Evolutionary conservation across 2,888 invertebrate genomes (phyloP).

Genomic region (Drosophila aldrichi): DNA sequence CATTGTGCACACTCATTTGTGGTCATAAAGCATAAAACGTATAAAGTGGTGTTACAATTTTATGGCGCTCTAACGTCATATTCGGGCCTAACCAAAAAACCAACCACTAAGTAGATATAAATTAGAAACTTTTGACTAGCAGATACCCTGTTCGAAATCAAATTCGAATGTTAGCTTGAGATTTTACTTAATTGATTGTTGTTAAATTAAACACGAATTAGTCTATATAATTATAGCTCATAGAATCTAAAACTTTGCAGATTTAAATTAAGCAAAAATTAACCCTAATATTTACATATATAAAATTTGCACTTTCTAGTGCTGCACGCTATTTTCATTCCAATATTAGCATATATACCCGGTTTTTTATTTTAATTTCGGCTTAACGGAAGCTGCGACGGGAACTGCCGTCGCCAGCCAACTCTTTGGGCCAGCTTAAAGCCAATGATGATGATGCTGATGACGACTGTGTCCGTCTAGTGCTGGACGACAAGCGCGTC

Average conservation of each 20-base stretch:
- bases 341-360: slow-evolving; percentile 8
- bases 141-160: slow-evolving; percentile 18
- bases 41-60: slow-evolving; percentile 81
- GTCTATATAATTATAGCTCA: neutral
- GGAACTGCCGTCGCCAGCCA: slow-evolving; percentile 1
- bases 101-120: slow-evolving; percentile 11
- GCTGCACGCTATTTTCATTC: neutral
- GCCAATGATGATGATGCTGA: slow-evolving; percentile 44
- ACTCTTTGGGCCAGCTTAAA: slow-evolving; percentile 19
- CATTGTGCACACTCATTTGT: slow-evolving; percentile 71
- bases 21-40: slow-evolving; percentile 83
- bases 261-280: no score
- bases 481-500: slow-evolving; percentile 20
- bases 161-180: neutral
- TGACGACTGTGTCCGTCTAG: slow-evolving; percentile 36
- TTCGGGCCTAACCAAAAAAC: slow-evolving; percentile 45
- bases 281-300: neutral
- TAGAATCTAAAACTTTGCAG: no score
- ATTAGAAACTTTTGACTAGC: neutral
- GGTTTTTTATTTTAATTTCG: neutral
- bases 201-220: neutral
- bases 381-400: slow-evolving; percentile 1
- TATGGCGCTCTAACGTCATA: slow-evolving; percentile 69
- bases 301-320: neutral
- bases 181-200: neutral